These are phyloP conservation scores for Tenebrio molitor DNA, from an alignment of 1,140 invertebrate species.

Conservation along the genomic window DNA sequence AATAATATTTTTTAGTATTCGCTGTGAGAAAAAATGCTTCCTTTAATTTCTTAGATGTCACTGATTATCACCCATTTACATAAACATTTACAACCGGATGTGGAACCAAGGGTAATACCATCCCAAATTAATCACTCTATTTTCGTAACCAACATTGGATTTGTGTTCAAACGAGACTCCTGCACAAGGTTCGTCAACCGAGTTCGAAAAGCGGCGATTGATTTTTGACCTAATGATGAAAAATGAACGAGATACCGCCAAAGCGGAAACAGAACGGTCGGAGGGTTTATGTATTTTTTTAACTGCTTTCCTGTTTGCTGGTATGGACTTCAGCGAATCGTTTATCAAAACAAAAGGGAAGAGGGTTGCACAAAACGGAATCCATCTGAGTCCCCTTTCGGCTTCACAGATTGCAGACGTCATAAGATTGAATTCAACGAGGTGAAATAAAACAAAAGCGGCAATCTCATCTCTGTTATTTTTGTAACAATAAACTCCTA, in stretches of 20 bases:
- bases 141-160: no score
- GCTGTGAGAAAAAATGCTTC: no score
- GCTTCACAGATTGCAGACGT: constrained; percentile 36
- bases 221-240: no score
- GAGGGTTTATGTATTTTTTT: constrained; percentile 19
- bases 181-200: no score
- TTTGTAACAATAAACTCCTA: constrained; percentile 11
- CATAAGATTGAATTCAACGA: constrained; percentile 36
- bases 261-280: constrained; percentile 14
- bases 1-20: no score
- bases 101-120: no score
- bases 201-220: no score
- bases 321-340: constrained; percentile 23
- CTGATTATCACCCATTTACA: no score
- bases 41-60: no score
- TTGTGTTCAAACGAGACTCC: no score
- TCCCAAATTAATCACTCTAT: no score
- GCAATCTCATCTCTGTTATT: constrained; percentile 29
- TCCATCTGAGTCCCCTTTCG: constrained; percentile 7
- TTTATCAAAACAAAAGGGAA: constrained; percentile 37
- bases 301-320: constrained; percentile 20
- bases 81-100: no score
- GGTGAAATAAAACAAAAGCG: constrained; percentile 26
- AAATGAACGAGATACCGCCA: not conserved
- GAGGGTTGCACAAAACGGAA: not conserved